Evolutionary conservation across 2,888 invertebrate species (phyloP).

Genomic region (Brassicogethes aeneus): DNA sequence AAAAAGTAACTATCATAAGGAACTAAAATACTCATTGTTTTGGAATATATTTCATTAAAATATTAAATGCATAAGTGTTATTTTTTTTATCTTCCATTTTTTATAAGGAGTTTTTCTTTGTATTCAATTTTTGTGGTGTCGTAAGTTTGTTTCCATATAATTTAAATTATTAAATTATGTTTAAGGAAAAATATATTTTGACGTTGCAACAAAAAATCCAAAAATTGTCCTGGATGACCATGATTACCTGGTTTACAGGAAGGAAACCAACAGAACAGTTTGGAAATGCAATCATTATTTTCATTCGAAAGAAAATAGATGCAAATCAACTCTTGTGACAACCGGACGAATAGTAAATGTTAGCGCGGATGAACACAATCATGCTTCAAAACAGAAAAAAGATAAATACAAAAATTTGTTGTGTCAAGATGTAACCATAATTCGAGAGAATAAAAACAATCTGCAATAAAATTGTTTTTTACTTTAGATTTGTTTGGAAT

Average conservation of each 20-base stretch:
- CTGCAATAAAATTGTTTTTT: conserved; percentile 4
- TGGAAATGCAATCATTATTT: conserved; percentile 29
- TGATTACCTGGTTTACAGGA: conserved; percentile 24
- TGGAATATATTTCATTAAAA: no score
- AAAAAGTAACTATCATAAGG: conserved; percentile 18
- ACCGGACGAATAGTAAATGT: conserved; percentile 25
- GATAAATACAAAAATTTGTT: conserved; percentile 24
- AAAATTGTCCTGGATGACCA: conserved; percentile 27
- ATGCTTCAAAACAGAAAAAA: conserved; percentile 17
- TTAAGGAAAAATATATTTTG: conserved; percentile 27
- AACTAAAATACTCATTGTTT: no score
- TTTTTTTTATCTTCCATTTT: background rate
- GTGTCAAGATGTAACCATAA: conserved; percentile 24
- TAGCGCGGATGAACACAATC: conserved; percentile 24
- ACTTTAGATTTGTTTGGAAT: background rate
- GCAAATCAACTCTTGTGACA: conserved; percentile 27
- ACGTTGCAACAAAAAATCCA: conserved; percentile 28
- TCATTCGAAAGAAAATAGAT: conserved; percentile 22
- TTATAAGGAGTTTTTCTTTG: background rate
- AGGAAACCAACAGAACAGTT: conserved; percentile 23
- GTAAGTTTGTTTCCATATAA: no score
- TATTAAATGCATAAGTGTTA: no score
- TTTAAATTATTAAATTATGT: no score
- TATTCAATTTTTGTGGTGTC: background rate
- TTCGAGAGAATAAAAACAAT: conserved; percentile 14